Percentiles rank a stretch among this genome's conserved stretches.
Conservation (phyloP, 2,113 vertebrate genomes). For the Xenopus laevis region DNA sequence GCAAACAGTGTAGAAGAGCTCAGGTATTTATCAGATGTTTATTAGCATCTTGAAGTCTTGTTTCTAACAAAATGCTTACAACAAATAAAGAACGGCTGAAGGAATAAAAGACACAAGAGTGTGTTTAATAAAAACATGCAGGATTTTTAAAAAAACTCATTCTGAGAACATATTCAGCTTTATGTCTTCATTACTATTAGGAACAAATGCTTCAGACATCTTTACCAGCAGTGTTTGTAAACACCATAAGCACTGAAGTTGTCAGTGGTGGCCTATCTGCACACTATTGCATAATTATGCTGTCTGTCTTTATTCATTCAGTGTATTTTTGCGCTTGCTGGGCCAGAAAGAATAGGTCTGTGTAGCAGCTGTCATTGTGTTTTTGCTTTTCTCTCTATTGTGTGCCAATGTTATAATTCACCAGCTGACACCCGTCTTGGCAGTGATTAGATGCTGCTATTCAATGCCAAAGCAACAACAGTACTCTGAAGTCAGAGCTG, state of each 20-base stretch:
- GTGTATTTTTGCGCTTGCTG: slow-evolving; percentile 70
- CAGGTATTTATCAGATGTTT: no score
- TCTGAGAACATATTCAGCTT: background rate
- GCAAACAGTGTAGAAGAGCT: no score
- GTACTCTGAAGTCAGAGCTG: slow-evolving; percentile 59
- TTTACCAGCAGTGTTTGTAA: slow-evolving; percentile 13
- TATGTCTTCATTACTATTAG: background rate
- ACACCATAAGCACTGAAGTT: slow-evolving; percentile 36
- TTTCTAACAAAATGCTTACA: no score
- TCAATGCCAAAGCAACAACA: slow-evolving; percentile 62
- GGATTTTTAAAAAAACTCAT: background rate
- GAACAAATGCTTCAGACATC: slow-evolving; percentile 14
- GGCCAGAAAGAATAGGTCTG: slow-evolving; percentile 76
- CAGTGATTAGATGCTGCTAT: slow-evolving; percentile 56
- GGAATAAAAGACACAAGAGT: no score
- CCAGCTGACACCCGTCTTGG: slow-evolving; percentile 75
- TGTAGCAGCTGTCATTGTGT: slow-evolving; percentile 77
- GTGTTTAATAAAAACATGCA: background rate
- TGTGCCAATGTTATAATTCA: slow-evolving; percentile 75
- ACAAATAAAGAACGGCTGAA: no score
- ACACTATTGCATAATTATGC: slow-evolving; percentile 76
- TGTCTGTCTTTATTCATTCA: slow-evolving; percentile 75
- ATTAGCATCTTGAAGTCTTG: no score
- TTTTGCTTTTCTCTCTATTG: slow-evolving; percentile 72
- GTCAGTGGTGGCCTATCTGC: slow-evolving; percentile 55